Evolutionary conservation across 2,113 vertebrate genomes (phyloP).

Genomic region (Petromus typicus): DNA sequence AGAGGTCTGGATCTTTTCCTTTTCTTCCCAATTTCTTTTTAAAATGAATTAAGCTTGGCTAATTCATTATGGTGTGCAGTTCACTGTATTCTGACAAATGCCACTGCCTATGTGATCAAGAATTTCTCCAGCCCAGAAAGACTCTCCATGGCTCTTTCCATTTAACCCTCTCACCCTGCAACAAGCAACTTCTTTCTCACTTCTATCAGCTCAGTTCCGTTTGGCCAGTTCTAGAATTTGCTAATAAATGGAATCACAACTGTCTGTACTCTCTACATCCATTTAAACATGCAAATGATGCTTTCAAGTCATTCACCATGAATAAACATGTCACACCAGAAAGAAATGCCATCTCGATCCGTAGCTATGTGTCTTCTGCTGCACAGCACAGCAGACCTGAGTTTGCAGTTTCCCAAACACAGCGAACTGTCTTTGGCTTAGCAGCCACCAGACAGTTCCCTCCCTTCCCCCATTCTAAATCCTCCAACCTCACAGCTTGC

Average conservation of each 20-base stretch:
- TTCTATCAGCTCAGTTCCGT: not conserved
- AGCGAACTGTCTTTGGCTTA: too few relatives aligned
- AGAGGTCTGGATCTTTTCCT: not conserved
- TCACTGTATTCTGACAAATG: not conserved
- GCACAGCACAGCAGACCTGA: not conserved
- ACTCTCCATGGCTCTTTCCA: not conserved
- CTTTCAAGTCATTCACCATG: not conserved
- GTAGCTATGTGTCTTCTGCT: not conserved
- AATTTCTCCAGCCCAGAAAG: not conserved
- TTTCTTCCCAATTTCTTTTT: not conserved
- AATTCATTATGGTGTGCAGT: not conserved
- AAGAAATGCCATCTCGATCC: not conserved
- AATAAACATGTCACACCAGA: not conserved
- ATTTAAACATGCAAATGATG: slow-evolving; percentile 27
- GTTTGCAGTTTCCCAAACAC: not conserved
- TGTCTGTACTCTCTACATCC: not conserved
- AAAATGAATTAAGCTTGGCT: not conserved
- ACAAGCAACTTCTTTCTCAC: not conserved
- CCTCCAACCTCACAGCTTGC: not conserved
- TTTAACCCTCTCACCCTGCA: not conserved
- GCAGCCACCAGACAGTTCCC: not conserved
- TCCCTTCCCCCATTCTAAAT: not conserved
- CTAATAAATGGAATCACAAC: not conserved
- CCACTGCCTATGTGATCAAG: not conserved
- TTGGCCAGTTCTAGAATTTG: slow-evolving; percentile 3